Percentiles rank a stretch among this genome's conserved stretches.
phyloP scores from a whole-genome alignment of 2,888 invertebrate species.

The Phengaris alcon region DNA sequence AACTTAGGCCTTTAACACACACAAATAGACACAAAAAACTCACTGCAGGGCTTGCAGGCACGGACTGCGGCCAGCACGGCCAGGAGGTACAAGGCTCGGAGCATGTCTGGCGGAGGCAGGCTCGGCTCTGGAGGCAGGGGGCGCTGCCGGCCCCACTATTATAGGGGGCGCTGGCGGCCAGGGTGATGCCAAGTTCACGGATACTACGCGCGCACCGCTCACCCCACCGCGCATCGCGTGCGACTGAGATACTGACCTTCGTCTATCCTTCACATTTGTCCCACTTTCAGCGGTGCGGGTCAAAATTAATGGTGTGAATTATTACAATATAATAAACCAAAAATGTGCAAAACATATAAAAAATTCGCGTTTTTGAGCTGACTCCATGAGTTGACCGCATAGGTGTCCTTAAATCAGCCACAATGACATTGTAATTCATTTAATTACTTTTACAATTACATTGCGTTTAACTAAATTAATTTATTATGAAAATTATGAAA shows the following conservation, averaged over 20 bases:
- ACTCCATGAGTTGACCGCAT: background rate
- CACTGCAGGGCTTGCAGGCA: slow-evolving; percentile 75
- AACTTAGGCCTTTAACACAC: background rate
- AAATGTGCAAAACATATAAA: background rate
- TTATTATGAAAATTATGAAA: background rate
- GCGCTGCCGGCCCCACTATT: slow-evolving; percentile 76
- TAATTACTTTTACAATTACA: too few species aligned
- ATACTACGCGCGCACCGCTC: slow-evolving; percentile 58
- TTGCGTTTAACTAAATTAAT: background rate
- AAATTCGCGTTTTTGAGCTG: background rate
- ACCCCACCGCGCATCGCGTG: slow-evolving; percentile 4
- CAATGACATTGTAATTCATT: too few species aligned
- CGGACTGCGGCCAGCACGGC: slow-evolving; percentile 54
- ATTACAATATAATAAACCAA: too few species aligned
- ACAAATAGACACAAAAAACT: slow-evolving; percentile 45
- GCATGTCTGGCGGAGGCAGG: slow-evolving; percentile 72
- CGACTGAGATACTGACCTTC: slow-evolving; percentile 63
- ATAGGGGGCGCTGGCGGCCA: slow-evolving; percentile 76
- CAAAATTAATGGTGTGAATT: slow-evolving; percentile 15
- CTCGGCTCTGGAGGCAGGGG: slow-evolving; percentile 67
- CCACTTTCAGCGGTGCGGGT: slow-evolving; percentile 7
- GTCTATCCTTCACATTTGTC: slow-evolving; percentile 37
- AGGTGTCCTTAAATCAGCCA: too few species aligned
- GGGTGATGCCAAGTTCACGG: slow-evolving; percentile 76
- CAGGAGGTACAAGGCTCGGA: slow-evolving; percentile 67